phyloP scores from a whole-genome alignment of 2,888 invertebrate genomes.

The Steinernema scapterisci region DNA sequence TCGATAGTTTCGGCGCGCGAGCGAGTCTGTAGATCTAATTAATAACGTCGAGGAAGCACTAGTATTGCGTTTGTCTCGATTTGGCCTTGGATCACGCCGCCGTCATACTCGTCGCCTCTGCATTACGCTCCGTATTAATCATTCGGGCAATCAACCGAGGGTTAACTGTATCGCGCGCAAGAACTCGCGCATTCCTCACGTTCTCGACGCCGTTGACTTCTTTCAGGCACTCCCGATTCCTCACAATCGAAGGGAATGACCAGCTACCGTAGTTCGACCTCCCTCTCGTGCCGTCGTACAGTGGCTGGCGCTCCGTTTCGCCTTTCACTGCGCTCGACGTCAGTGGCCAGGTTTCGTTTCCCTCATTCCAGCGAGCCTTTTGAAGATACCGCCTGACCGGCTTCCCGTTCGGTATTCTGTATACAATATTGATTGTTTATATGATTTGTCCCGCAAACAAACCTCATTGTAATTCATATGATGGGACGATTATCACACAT shows the following conservation, averaged over 20 bases:
- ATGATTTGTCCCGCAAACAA: constrained; percentile 32
- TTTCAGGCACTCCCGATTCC: constrained; percentile 12
- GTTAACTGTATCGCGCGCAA: constrained; percentile 32
- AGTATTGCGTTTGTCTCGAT: constrained; percentile 30
- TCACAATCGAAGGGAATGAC: not conserved
- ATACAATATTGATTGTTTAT: constrained; percentile 31
- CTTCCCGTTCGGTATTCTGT: constrained; percentile 30
- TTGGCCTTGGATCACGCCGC: constrained; percentile 32
- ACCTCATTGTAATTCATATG: constrained; percentile 32
- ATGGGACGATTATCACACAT: constrained; percentile 30
- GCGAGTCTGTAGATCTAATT: constrained; percentile 28
- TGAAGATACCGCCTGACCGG: constrained; percentile 28
- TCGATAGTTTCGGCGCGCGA: constrained; percentile 6
- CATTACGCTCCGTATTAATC: constrained; percentile 33
- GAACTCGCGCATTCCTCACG: constrained; percentile 32
- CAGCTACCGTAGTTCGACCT: not conserved
- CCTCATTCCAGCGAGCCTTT: constrained; percentile 29
- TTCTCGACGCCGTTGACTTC: constrained; percentile 17
- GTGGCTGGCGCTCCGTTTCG: not conserved
- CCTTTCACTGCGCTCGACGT: not conserved
- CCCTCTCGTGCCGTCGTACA: not conserved
- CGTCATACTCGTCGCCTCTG: constrained; percentile 32
- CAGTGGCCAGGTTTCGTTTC: constrained; percentile 17
- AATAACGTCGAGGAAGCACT: constrained; percentile 29
- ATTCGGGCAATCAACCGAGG: constrained; percentile 33